These are phyloP conservation scores for Archocentrus centrarchus DNA, from an alignment of 2,113 vertebrate genomes.

Conservation along the genomic window DNA sequence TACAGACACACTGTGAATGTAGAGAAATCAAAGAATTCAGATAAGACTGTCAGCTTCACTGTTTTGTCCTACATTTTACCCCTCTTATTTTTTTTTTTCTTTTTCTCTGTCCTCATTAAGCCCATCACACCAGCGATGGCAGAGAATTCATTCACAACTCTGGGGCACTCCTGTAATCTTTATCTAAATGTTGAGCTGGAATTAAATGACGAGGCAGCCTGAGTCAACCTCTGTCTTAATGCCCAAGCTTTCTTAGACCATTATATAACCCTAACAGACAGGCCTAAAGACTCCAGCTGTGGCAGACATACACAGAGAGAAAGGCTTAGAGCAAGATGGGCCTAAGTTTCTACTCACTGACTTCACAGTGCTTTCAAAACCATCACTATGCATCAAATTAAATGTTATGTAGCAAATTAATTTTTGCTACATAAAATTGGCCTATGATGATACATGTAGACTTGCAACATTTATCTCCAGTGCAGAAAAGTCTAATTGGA, in stretches of 20 bases:
- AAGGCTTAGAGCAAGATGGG: slow-evolving; percentile 32
- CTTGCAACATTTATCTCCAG: neutral
- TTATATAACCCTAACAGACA: slow-evolving; percentile 69
- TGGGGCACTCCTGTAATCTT: slow-evolving; percentile 47
- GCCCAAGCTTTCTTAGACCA: slow-evolving; percentile 49
- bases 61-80: neutral
- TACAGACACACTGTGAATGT: neutral
- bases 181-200: slow-evolving; percentile 52
- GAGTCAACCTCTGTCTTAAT: slow-evolving; percentile 64
- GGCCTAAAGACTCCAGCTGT: slow-evolving; percentile 54
- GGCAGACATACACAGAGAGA: slow-evolving; percentile 33
- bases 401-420: neutral
- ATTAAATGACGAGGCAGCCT: slow-evolving; percentile 67
- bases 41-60: neutral
- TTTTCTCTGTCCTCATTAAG: slow-evolving; percentile 38
- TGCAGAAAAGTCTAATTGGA: neutral
- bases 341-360: slow-evolving; percentile 34
- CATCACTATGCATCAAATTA: neutral
- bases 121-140: slow-evolving; percentile 11
- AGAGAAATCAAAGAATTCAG: neutral
- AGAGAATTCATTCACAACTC: slow-evolving; percentile 35
- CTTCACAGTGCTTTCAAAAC: slow-evolving; percentile 6
- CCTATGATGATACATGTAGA: neutral
- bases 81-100: neutral
- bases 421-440: too few species aligned